Base-by-base conservation (phyloP, 1,140 invertebrate species). In the Zaprionus nigranus region DNA sequence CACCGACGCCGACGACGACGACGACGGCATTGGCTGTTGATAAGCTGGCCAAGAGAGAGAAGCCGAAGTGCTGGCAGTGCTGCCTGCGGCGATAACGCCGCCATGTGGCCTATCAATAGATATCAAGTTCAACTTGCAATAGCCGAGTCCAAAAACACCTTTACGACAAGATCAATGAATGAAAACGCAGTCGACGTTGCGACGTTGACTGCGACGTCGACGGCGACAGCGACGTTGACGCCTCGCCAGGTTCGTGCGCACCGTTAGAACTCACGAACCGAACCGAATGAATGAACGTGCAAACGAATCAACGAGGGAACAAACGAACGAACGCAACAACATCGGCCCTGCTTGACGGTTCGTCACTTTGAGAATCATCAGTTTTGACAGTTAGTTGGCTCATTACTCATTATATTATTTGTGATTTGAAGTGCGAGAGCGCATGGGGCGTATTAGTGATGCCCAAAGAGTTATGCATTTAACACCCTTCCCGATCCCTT, bases 341-440 rank as follows among this genome's bases (percentile, higher is more conserved):
- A n/a, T n/a, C n/a, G n/a, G n/a, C n/a, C n/a, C n/a, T n/a, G n/a
- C n/a, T n/a, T n/a, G n/a, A n/a, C 56, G 38, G 54, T 34, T 71
- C 30, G 4, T 43, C 22, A 40, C 54, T 60, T 65, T 67, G 82
- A 67, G 51, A 67, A 78, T 69, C 43, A 62, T 46, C 57, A 58
- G 61, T 67, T 82, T 83, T 63, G 80, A 80, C 84, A 80, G 64
- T 80, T 83, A 71, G 68, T 76, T 75, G 80, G 62, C 69, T 69
- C 63, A 80, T 80, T 88, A 78, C 30, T 77, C 63, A 74, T 15
- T 17, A 65, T 59, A 62, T 64, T 72, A 51, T 62, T 75, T 53
- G 46, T 62, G 28, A 67, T 22, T 43, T 82, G 57, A 30, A 75
- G 56, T 64, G 76, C 5, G 57, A 17, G 57, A 24, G 53, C 59